A percentile compares a stretch with the other conserved stretches of the same genome.
Evolutionary conservation across 1,140 invertebrate genomes (phyloP).

Genomic region (Dendrolimus kikuchii): DNA sequence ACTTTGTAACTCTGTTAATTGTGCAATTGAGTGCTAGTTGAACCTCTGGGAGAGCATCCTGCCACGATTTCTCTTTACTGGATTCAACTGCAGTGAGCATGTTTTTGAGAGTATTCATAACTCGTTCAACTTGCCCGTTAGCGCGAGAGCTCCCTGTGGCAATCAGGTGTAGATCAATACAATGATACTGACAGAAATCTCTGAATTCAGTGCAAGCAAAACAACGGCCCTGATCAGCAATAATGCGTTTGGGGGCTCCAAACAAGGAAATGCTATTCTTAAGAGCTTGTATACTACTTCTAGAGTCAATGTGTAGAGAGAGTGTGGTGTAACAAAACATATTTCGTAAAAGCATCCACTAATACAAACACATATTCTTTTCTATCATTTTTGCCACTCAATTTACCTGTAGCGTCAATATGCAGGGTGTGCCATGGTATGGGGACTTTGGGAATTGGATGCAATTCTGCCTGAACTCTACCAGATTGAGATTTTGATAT

Average conservation of each 20-base stretch:
- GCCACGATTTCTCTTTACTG: slow-evolving; percentile 23
- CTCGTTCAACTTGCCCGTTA: slow-evolving; percentile 37
- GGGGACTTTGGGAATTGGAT: slow-evolving; percentile 17
- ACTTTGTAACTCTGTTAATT: slow-evolving; percentile 11
- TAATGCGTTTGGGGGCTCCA: slow-evolving; percentile 18
- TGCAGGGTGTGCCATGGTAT: slow-evolving; percentile 18
- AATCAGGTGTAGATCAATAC: slow-evolving; percentile 26
- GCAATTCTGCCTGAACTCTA: slow-evolving; percentile 12
- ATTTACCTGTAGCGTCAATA: slow-evolving; percentile 17
- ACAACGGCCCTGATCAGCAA: slow-evolving; percentile 22
- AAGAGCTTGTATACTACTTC: slow-evolving; percentile 13
- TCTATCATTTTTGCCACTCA: slow-evolving; percentile 17
- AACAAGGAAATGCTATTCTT: slow-evolving; percentile 14
- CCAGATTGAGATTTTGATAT: slow-evolving; percentile 18
- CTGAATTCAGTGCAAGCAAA: slow-evolving; percentile 21
- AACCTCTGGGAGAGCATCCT: slow-evolving; percentile 20
- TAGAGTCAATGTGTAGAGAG: slow-evolving; percentile 18
- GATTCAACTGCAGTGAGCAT: slow-evolving; percentile 18
- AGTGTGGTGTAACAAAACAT: slow-evolving; percentile 14
- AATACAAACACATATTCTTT: slow-evolving; percentile 21
- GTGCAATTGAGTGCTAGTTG: slow-evolving; percentile 23
- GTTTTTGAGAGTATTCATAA: slow-evolving; percentile 24
- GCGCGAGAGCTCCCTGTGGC: slow-evolving; percentile 27
- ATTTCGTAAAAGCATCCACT: slow-evolving; percentile 12
- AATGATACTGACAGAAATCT: slow-evolving; percentile 12